Evolutionary conservation across 2,113 vertebrate species (phyloP), one percentile per base, ranked within the genome.

Genomic region (Labrus mixtus): DNA sequence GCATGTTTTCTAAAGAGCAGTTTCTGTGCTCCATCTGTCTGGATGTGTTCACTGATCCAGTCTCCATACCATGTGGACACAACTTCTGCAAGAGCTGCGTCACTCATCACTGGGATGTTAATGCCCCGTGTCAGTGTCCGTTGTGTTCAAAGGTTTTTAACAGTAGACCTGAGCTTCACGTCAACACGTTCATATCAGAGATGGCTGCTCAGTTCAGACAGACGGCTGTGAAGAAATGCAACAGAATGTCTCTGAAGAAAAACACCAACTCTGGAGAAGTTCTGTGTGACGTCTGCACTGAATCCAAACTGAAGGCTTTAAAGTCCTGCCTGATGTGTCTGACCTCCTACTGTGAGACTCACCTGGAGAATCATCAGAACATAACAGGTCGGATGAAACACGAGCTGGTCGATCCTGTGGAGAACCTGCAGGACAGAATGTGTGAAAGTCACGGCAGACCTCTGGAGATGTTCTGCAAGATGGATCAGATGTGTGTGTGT

Each of bases 401-500:
- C 15, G 10, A 56, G 39, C 39, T 74, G 55, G 58, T 59, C 12
- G 23, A 59, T 22, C 68, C 67, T 20, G 54, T 69, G 67, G 22
- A 33, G 41, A 73, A 64, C 59, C 51, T 73, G 39, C 37, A 73
- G 13, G 71, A 45, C 17, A 56, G 71, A 23, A 29, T 73, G 16
- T 63, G 70, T n/a, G n/a, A 62, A 9, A 53, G 8, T 13, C 68
- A 70, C 9, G 41, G 19, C 6, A 46, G n/a, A 50, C 68, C 43
- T 15, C 29, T 71, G 29, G 67, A 78, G 29, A 43, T 51, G 20
- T 78, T 56, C 41, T 78, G 66, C 41, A 63, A 63, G 41, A 63
- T 51, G 1, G 59, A 78, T 39, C 65, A 45, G 25, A 19, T 6
- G 12, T 68, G 65, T n/a, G 58, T 62, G 0, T 77, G 74, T 46